Evolutionary conservation across 1,140 invertebrate genomes (phyloP).

Genomic region (Thrips palmi): DNA sequence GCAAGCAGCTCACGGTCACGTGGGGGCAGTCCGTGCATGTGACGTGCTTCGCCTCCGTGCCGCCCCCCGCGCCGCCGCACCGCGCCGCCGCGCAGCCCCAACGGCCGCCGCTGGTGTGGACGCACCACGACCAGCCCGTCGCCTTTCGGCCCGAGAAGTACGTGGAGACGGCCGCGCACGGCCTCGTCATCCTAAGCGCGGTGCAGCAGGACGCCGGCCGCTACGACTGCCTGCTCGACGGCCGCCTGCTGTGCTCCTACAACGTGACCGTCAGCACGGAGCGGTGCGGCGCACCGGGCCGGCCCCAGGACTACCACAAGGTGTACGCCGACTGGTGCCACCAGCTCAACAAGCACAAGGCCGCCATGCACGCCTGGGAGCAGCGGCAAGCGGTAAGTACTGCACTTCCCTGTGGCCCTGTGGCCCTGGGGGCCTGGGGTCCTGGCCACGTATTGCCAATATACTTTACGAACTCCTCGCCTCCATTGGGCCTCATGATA

Average conservation of each 20-base stretch:
- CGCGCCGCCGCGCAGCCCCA: too few relatives aligned
- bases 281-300: constrained; percentile 67
- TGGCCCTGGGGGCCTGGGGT: too few relatives aligned
- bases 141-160: constrained; percentile 60
- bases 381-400: constrained; percentile 77
- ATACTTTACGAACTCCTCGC: too few relatives aligned
- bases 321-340: constrained; percentile 94
- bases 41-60: constrained; percentile 44
- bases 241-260: constrained; percentile 71
- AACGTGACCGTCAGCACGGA: constrained; percentile 78
- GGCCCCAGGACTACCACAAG: constrained; percentile 83
- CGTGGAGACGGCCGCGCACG: constrained; percentile 79
- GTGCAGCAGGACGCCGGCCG: constrained; percentile 74
- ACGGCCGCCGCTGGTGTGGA: too few relatives aligned
- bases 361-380: constrained; percentile 88
- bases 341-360: constrained; percentile 91
- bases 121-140: constrained; percentile 16
- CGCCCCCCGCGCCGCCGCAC: too few relatives aligned
- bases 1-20: constrained; percentile 73
- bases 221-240: constrained; percentile 80
- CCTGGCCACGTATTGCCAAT: too few relatives aligned
- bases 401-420: too few relatives aligned
- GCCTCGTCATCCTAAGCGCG: constrained; percentile 74
- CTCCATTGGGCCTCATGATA: too few relatives aligned
- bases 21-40: constrained; percentile 86